Conservation (phyloP, 1,140 invertebrate species). For the Cyclargus thomasi region DNA sequence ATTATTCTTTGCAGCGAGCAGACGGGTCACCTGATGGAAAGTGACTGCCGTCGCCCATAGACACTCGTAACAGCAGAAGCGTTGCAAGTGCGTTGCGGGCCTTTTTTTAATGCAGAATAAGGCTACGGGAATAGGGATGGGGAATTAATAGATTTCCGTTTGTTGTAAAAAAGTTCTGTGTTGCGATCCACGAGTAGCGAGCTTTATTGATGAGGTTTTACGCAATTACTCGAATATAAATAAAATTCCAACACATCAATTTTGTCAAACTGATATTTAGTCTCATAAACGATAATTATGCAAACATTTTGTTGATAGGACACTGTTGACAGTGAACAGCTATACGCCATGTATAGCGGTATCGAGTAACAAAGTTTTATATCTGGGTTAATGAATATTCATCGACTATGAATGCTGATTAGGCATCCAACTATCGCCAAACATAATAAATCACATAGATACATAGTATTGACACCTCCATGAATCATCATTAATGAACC, state of each 20-base stretch:
- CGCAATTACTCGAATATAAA: neutral
- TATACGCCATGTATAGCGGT: neutral
- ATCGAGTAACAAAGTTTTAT: constrained; percentile 1
- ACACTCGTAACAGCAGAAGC: too few relatives aligned
- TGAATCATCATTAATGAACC: neutral
- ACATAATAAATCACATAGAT: constrained; percentile 10
- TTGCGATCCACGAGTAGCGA: too few relatives aligned
- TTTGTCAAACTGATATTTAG: neutral
- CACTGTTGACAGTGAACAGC: neutral
- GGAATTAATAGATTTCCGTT: too few relatives aligned
- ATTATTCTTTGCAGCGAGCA: too few relatives aligned
- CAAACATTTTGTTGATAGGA: constrained; percentile 1
- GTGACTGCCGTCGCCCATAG: too few relatives aligned
- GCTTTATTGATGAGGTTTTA: too few relatives aligned
- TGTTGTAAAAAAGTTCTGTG: too few relatives aligned
- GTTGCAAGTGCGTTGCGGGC: too few relatives aligned
- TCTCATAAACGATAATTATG: neutral
- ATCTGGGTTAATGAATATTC: constrained; percentile 12
- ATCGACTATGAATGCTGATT: constrained; percentile 10
- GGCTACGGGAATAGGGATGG: too few relatives aligned
- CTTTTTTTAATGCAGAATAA: too few relatives aligned
- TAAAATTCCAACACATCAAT: neutral
- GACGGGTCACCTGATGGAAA: too few relatives aligned
- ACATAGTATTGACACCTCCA: neutral
- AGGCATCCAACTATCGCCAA: neutral